phyloP scores from a whole-genome alignment of 2,888 invertebrate species.

The Polymixis lichenea region DNA sequence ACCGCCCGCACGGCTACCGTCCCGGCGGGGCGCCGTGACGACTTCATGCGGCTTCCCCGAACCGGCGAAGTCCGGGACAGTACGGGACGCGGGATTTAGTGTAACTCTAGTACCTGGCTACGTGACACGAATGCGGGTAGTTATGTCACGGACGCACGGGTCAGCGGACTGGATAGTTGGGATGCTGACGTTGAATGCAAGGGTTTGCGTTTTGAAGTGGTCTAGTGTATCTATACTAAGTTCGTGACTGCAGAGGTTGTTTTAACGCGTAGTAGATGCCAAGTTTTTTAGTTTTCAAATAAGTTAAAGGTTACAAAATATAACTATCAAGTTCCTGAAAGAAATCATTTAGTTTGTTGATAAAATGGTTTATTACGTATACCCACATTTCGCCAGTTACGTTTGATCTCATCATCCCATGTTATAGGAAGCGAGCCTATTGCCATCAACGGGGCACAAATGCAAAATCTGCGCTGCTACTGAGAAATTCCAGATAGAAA shows the following conservation, averaged over 20 bases:
- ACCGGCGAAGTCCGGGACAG: constrained; percentile 67
- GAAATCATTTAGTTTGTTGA: too few species aligned
- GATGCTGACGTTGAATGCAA: constrained; percentile 36
- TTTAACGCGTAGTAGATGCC: background rate
- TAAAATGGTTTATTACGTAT: too few species aligned
- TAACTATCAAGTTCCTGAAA: too few species aligned
- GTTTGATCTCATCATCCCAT: too few species aligned
- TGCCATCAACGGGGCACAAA: too few species aligned
- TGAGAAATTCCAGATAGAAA: too few species aligned
- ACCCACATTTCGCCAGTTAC: too few species aligned
- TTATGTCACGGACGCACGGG: constrained; percentile 57
- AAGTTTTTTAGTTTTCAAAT: background rate
- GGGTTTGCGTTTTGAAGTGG: constrained; percentile 29
- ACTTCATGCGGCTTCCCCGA: constrained; percentile 89
- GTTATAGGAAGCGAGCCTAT: too few species aligned
- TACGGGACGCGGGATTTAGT: constrained; percentile 65
- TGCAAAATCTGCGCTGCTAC: too few species aligned
- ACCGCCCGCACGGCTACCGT: constrained; percentile 89
- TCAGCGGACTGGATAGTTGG: constrained; percentile 45
- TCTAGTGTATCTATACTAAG: background rate
- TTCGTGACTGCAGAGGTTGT: background rate
- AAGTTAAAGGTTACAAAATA: too few species aligned
- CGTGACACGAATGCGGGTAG: constrained; percentile 63
- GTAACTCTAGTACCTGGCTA: constrained; percentile 70
- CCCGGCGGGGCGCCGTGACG: constrained; percentile 85